Conservation (phyloP, 2,113 vertebrate species). For the Zosterops lateralis region DNA sequence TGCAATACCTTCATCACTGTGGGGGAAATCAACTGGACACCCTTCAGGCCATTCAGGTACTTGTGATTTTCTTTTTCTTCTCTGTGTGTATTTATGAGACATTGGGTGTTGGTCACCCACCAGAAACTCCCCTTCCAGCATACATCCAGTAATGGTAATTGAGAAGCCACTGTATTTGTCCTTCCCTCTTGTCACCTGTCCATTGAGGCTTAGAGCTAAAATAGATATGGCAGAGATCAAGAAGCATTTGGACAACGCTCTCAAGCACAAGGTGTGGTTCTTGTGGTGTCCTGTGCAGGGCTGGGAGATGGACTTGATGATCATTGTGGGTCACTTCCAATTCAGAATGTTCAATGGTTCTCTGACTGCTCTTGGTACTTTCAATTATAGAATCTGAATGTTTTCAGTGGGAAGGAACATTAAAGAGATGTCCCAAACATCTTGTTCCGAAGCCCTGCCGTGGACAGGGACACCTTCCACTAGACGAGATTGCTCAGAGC, state of each 20-base stretch:
- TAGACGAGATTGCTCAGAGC: not conserved
- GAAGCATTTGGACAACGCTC: not conserved
- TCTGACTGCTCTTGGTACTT: not conserved
- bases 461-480: not conserved
- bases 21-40: not conserved
- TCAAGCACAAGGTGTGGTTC: not conserved
- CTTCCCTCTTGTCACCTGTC: not conserved
- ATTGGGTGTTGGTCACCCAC: not conserved
- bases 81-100: not conserved
- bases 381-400: not conserved
- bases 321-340: not conserved
- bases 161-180: not conserved
- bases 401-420: not conserved
- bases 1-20: not conserved
- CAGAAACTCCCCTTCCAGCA: not conserved
- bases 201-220: not conserved
- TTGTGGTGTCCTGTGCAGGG: not conserved
- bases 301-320: not conserved
- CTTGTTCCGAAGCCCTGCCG: not conserved
- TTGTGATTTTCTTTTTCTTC: not conserved
- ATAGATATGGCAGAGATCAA: not conserved
- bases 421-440: not conserved
- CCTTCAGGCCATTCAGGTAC: not conserved
- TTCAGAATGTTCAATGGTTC: not conserved
- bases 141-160: not conserved